Conservation (phyloP, 2,888 invertebrate species). For the Cryptocephalus moraei region DNA sequence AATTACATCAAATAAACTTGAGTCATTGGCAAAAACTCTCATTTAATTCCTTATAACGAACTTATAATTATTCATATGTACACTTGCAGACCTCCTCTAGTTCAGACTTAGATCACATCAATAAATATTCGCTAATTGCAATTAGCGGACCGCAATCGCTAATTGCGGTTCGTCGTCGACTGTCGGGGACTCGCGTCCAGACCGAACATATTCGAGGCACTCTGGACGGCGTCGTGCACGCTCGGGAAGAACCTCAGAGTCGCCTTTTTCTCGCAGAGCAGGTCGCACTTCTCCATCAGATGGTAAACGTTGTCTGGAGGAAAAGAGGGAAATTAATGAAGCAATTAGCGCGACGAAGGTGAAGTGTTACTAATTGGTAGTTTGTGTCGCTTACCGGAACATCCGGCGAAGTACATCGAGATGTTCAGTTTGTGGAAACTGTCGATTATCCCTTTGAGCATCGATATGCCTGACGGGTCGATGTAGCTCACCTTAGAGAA, state of each 20-base stretch:
- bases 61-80: no score
- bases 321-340: constrained; percentile 1
- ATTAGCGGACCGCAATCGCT: no score
- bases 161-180: no score
- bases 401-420: constrained; percentile 42
- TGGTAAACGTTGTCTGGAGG: constrained; percentile 53
- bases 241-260: constrained; percentile 48
- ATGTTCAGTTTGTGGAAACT: constrained; percentile 45
- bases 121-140: no score
- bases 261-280: constrained; percentile 43
- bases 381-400: constrained; percentile 18
- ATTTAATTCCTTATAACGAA: no score
- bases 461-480: constrained; percentile 53
- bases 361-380: constrained; percentile 11
- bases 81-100: no score
- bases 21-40: no score
- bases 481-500: constrained; percentile 53
- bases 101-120: no score
- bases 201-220: constrained; percentile 37
- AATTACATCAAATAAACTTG: no score
- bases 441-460: constrained; percentile 42
- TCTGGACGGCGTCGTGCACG: constrained; percentile 51
- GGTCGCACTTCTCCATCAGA: constrained; percentile 49
- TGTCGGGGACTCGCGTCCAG: neutral
- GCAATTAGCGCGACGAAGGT: no score